Base-by-base conservation (phyloP, 1,140 invertebrate species). In the Sycophaga agraensis region DNA sequence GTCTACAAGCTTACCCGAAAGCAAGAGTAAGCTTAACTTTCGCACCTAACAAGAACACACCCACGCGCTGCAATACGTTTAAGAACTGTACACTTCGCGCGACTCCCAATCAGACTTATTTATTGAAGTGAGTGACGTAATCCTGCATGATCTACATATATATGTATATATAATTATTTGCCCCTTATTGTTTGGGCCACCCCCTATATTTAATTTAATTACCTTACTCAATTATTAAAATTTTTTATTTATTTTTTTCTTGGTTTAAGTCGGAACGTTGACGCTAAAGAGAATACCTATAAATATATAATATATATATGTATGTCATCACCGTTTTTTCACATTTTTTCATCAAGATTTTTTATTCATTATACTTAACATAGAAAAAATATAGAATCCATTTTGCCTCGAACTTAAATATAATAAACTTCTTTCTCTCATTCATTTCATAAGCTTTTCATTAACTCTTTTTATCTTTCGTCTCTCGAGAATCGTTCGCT, bases 311-410 rank as follows among this genome's bases (percentile, higher is more conserved):
- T 73, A 77, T 73, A 31, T 31, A 72, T 76, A 71, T 74, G 66
- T 75, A 70, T 72, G 62, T 70, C 68, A 73, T 74, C 70, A 76
- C 64, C 67, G 58, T 73, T 68, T 69, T 67, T 66, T 66, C 66
- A 67, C 67, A n/a, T 62, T 71, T 54, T 48, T 55, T 49, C 49
- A 46, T 53, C 31, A 21, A 37, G 1, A 51, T 62, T 63, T 63
- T 67, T 76, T 34, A 40, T 49, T 55, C 40, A 31, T 77, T 76
- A 78, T 73, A 76, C 74, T 75, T 73, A 78, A 79, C 73, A 78
- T 78, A 78, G 76, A 79, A 79, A 79, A 79, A 78, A 79, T 79
- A 79, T 78, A 79, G 73, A 79, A 78, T 77, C 77, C 70, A 73
- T 68, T 78, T 77, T 75, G 70, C 70, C 66, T 72, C 65, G 70